Evolutionary conservation across 2,888 invertebrate species (phyloP).

Genomic region (Phrixothrix hirtus): DNA sequence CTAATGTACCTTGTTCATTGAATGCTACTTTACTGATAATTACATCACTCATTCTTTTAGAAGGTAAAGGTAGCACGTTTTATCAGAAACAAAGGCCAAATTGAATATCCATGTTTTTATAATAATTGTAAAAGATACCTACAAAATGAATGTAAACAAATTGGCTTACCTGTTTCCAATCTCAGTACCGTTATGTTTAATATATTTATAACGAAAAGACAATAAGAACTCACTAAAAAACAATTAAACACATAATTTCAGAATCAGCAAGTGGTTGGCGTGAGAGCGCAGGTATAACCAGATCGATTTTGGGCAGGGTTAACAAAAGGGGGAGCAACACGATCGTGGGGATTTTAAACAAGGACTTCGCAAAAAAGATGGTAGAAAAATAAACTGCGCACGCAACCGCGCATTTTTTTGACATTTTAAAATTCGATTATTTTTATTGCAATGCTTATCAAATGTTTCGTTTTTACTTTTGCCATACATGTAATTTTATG

Average conservation of each 20-base stretch:
- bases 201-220: not conserved
- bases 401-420: constrained; percentile 40
- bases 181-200: not conserved
- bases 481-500: constrained; percentile 1
- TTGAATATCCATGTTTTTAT: not conserved
- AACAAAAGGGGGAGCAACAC: constrained; percentile 5
- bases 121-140: not conserved
- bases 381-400: constrained; percentile 42
- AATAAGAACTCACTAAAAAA: constrained; percentile 19
- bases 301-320: constrained; percentile 34
- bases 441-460: not conserved
- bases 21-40: constrained; percentile 4
- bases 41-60: constrained; percentile 1
- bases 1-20: not conserved
- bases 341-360: constrained; percentile 23
- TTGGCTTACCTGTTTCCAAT: not conserved
- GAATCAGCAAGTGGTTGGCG: constrained; percentile 49
- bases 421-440: constrained; percentile 1
- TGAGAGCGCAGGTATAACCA: constrained; percentile 34
- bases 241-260: constrained; percentile 24
- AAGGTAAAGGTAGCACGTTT: constrained; percentile 7
- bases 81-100: constrained; percentile 5
- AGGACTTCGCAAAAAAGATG: constrained; percentile 35
- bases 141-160: not conserved
- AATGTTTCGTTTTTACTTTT: not conserved